Evolutionary conservation across 2,888 invertebrate genomes (phyloP).

Genomic region (Cantharis flavilabris): DNA sequence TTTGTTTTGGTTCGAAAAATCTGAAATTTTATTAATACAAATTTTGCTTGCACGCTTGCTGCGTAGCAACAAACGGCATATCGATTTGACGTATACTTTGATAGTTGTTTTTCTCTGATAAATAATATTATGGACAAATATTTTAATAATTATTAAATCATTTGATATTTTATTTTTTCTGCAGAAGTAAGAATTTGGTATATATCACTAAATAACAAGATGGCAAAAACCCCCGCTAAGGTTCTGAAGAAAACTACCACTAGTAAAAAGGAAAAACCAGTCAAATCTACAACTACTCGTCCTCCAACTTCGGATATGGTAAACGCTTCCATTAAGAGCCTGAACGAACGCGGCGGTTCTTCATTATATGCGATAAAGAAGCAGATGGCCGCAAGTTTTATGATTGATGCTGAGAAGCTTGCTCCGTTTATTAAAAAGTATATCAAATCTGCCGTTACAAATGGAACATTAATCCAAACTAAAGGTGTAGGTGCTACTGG

Average conservation of each 20-base stretch:
- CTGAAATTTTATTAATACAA: too few relatives aligned
- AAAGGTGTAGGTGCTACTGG: slow-evolving; percentile 62
- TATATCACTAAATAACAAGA: background rate
- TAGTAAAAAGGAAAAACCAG: slow-evolving; percentile 9
- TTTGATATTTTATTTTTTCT: background rate
- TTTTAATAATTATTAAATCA: background rate
- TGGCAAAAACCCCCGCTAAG: background rate
- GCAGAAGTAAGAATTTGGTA: background rate
- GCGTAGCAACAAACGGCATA: background rate
- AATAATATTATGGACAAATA: background rate
- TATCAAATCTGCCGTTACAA: slow-evolving; percentile 61
- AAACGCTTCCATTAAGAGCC: slow-evolving; percentile 58
- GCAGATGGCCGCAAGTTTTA: slow-evolving; percentile 64
- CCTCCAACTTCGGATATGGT: slow-evolving; percentile 63
- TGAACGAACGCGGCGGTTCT: slow-evolving; percentile 64
- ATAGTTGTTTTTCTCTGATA: background rate
- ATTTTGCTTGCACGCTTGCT: background rate
- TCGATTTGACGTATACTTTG: background rate
- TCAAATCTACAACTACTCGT: slow-evolving; percentile 42
- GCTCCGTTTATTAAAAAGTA: slow-evolving; percentile 65
- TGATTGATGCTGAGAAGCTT: slow-evolving; percentile 63
- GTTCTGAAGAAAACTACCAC: background rate
- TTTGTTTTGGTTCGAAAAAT: too few relatives aligned
- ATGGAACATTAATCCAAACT: slow-evolving; percentile 60
- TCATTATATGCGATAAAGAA: slow-evolving; percentile 65